A percentile compares a stretch with the other conserved stretches of the same genome.
These are phyloP conservation scores for Oreortyx pictus DNA, from an alignment of 2,797 vertebrate genomes.

Conservation along the genomic window DNA sequence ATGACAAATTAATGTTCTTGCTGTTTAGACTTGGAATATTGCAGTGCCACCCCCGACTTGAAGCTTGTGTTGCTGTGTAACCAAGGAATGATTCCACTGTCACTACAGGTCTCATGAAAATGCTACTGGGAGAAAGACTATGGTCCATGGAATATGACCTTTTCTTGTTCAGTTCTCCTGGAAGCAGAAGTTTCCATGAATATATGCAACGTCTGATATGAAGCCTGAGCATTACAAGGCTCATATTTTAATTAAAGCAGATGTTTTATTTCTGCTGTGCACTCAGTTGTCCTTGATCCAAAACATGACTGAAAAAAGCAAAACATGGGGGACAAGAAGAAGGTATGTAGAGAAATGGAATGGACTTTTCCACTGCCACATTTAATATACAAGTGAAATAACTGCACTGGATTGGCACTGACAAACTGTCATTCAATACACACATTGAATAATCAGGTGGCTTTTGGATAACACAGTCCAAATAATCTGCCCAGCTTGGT, in stretches of 20 bases:
- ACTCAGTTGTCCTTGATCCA: background rate
- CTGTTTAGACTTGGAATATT: background rate
- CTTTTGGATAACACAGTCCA: background rate
- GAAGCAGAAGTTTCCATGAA: background rate
- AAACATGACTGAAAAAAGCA: background rate
- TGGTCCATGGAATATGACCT: background rate
- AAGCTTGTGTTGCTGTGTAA: background rate
- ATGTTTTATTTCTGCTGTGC: background rate
- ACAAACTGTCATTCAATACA: background rate
- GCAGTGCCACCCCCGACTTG: background rate
- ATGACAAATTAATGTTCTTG: background rate
- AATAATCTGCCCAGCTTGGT: background rate
- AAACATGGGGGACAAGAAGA: background rate
- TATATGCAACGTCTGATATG: background rate
- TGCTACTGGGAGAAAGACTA: background rate
- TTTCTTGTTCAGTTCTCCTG: background rate
- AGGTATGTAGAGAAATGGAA: background rate
- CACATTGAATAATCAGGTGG: background rate
- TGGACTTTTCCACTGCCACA: background rate
- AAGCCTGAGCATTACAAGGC: background rate
- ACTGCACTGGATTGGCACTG: background rate
- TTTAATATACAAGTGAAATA: background rate
- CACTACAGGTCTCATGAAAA: background rate
- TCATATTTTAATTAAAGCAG: background rate
- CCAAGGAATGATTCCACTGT: background rate